Conservation (phyloP, 2,797 vertebrate genomes). For the Halcyon badia region DNA sequence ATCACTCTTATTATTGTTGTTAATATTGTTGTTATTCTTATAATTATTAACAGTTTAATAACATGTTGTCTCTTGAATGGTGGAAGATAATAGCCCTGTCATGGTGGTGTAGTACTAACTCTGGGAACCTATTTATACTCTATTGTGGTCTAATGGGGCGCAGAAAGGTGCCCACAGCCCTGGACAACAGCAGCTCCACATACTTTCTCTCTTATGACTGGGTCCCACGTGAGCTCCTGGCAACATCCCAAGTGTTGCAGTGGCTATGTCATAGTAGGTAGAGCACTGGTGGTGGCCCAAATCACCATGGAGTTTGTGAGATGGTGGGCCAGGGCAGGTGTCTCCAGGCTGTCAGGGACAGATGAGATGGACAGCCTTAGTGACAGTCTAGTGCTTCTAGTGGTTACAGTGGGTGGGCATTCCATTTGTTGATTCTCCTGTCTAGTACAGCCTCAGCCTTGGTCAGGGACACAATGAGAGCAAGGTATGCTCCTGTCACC, state of each 20-base stretch:
- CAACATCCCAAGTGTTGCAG: not conserved
- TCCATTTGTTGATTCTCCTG: not conserved
- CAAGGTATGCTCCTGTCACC: not conserved
- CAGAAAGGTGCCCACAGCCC: not conserved
- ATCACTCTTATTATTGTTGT: not conserved
- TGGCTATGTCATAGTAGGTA: not conserved
- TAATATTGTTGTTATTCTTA: not conserved
- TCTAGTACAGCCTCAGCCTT: not conserved
- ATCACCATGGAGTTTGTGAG: not conserved
- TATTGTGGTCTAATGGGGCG: rapidly evolving
- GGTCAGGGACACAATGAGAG: not conserved
- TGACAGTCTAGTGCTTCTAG: not conserved
- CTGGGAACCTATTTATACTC: not conserved
- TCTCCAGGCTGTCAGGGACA: not conserved
- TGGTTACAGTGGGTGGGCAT: rapidly evolving
- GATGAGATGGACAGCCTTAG: not conserved
- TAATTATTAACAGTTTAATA: not conserved
- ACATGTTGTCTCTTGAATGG: not conserved
- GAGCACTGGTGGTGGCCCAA: not conserved
- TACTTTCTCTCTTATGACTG: not conserved
- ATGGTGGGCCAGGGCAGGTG: not conserved
- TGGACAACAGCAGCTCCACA: not conserved
- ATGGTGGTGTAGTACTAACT: not conserved
- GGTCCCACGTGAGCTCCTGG: not conserved
- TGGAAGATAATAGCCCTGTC: not conserved